Evolutionary conservation across 1,140 invertebrate genomes (phyloP), one percentile per base, ranked within the genome.

Genomic region (Saccostrea glomerata): DNA sequence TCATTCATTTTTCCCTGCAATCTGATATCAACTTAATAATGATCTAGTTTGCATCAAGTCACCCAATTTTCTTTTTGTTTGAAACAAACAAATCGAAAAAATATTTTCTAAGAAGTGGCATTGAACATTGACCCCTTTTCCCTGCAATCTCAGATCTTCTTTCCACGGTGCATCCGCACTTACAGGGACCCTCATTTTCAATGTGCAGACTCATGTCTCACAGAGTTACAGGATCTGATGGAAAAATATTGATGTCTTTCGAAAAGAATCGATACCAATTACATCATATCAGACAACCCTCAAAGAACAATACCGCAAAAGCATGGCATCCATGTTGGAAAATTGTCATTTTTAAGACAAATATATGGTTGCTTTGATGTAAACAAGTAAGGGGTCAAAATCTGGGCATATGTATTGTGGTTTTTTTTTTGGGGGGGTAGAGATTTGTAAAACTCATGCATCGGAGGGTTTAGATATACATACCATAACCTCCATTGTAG

Each of bases 401-500:
- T 47, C 47, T 47, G 47, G 47, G 47, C 6, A 47, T 47, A 36
- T 36, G 2, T 2, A 47, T 0, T 47, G 47, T 47, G 47, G 6
- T 47, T 47, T 47, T 47, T 47, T 47, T 47, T 47, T 47, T 47
- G 47, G 47, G 47, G 47, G 47, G 47, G 47, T 47, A 47, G 47
- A 47, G 47, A 47, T 47, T 47, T 47, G 47, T 47, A 47, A 47
- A 47, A 55, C 7, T n/a, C 82, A 84, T 84, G 55, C 40, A 84
- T 84, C 54, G 82, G 13, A 83, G 54, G 40, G 70, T 30, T 40
- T 12, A 73, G 23, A 30, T n/a, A 60, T 90, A 90, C 88, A 58
- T 89, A 89, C 89, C 91, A 89, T 92, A 93, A 40, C 92, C 91
- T 25, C 70, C 88, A 89, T 88, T 91, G 88, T 92, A 93, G 30